phyloP scores from a whole-genome alignment of 2,797 vertebrate genomes.

The Emydoidea blandingii region DNA sequence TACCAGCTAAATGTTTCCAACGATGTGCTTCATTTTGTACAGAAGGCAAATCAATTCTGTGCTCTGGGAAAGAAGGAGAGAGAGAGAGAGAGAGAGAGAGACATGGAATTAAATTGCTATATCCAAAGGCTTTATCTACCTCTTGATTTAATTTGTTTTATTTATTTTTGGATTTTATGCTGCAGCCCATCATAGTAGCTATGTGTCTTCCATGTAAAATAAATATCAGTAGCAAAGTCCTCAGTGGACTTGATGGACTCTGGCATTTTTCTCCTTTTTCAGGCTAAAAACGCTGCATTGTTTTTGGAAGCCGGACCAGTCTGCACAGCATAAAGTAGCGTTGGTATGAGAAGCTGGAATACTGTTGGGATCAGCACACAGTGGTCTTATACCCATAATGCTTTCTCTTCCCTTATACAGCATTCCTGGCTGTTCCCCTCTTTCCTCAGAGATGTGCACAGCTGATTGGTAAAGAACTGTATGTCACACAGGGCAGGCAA shows the following conservation, averaged over 20 bases:
- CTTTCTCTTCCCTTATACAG: conserved; percentile 22
- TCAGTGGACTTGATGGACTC: background rate
- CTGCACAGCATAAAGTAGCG: fast-evolving
- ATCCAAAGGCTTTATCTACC: background rate
- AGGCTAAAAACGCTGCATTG: background rate
- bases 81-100: background rate
- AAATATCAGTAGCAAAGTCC: background rate
- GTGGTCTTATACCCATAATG: background rate
- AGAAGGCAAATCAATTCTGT: background rate
- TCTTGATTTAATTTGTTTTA: background rate
- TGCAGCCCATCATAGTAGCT: background rate
- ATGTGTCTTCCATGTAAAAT: background rate
- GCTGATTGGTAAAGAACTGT: fast-evolving
- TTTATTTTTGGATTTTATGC: background rate
- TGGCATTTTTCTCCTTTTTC: background rate
- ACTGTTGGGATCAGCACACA: background rate
- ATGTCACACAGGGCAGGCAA: background rate
- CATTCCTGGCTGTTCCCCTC: background rate
- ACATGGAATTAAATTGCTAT: background rate
- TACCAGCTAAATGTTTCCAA: background rate
- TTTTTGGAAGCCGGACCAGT: background rate
- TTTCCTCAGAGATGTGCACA: background rate
- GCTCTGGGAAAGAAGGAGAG: background rate
- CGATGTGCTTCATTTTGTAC: background rate
- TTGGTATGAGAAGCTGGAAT: background rate